Percentiles rank a stretch among this genome's conserved stretches.
Conservation (phyloP, 2,797 vertebrate genomes). For the Sebastes diploproa region DNA sequence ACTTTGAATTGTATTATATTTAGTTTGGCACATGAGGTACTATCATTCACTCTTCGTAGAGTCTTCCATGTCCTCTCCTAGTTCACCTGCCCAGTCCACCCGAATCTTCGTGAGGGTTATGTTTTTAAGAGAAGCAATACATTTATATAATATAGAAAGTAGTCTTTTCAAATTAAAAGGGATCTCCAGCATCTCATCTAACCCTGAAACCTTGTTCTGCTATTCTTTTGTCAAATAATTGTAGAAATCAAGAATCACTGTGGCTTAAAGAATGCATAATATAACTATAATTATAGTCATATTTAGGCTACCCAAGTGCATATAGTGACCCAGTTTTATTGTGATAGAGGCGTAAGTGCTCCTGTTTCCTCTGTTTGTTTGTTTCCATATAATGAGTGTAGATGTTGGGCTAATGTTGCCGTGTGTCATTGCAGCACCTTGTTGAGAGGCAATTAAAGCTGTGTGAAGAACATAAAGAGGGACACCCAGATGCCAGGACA, state of each 20-base stretch:
- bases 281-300: background rate
- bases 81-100: no score
- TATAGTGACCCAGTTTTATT: background rate
- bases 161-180: no score
- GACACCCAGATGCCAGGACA: slow-evolving; percentile 46
- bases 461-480: slow-evolving; percentile 56
- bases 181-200: background rate
- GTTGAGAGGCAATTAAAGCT: slow-evolving; percentile 71
- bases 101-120: no score
- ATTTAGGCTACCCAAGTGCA: background rate
- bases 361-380: background rate
- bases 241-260: background rate
- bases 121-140: no score
- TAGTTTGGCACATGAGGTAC: no score
- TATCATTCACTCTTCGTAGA: no score
- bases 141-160: no score
- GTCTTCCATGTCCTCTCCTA: no score
- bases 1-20: no score
- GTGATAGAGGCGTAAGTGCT: background rate
- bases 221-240: background rate
- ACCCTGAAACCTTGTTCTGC: background rate
- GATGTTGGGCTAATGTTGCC: slow-evolving; percentile 37
- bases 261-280: background rate
- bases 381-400: slow-evolving; percentile 23
- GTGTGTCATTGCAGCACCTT: slow-evolving; percentile 57